phyloP scores from a whole-genome alignment of 2,113 vertebrate genomes.

The Capricornis sumatraensis region DNA sequence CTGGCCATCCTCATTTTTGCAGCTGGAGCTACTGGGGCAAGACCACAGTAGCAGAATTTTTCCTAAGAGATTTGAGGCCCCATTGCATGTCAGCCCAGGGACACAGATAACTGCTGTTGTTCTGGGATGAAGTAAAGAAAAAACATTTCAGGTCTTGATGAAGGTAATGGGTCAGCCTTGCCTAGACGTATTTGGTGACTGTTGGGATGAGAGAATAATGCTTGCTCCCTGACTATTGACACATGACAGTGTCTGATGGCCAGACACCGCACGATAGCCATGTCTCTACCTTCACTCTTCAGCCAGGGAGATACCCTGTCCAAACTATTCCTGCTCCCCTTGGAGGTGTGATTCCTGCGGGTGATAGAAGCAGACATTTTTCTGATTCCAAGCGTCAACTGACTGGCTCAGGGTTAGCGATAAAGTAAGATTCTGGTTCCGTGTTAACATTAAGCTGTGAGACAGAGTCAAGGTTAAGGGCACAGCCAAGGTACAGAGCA shows the following conservation, averaged over 20 bases:
- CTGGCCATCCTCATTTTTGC: conserved; percentile 39
- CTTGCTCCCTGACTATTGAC: background rate
- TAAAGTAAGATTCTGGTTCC: background rate
- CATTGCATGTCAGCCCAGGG: background rate
- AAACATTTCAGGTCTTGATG: background rate
- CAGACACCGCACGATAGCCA: background rate
- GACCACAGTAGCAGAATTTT: background rate
- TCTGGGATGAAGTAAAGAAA: background rate
- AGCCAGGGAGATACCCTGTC: background rate
- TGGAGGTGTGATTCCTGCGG: background rate
- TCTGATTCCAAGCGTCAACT: background rate
- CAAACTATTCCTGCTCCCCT: background rate
- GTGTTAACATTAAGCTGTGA: background rate
- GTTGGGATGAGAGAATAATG: background rate
- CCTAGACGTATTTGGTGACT: background rate
- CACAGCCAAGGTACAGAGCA: background rate
- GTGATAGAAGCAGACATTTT: background rate
- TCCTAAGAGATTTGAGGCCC: background rate
- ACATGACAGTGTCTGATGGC: background rate
- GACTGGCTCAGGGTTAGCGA: background rate
- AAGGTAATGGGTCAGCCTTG: background rate
- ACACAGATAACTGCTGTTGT: background rate
- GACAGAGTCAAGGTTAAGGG: background rate
- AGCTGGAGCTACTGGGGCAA: background rate
- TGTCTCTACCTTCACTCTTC: background rate